Base-by-base conservation (phyloP, 2,888 invertebrate genomes). In the Aporophyla lueneburgensis region DNA sequence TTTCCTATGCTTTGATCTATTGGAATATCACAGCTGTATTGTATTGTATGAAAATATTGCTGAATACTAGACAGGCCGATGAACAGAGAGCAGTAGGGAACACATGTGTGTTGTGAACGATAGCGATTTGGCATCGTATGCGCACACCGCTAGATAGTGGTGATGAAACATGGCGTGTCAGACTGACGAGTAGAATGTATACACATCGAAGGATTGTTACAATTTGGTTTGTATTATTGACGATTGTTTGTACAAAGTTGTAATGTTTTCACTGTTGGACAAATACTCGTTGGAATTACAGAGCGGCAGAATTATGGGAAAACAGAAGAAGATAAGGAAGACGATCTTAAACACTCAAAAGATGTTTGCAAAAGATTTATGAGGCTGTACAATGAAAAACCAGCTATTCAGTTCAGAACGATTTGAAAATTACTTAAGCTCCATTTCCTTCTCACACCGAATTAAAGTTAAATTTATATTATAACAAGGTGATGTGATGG, bases 1-100 rank as follows among this genome's bases (percentile, higher is more conserved):
- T 72, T 71, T 59, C 63, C 61, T 43, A 43, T 24, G 33, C 74
- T 81, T 80, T 81, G 84, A 80, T 81, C 56, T 80, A 51, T 62
- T 79, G 12, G 5, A 51, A 69, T 62, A 24, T 49, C 43, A n/a
- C 84, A 84, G 74, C 66, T 74, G 80, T 65, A 59, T 54, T 71
- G 66, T 71, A 21, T 81, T 59, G 49, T 54, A 46, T 63, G 58
- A 74, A 67, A 71, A 75, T 80, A 65, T 84, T 80, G 24, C 33
- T 40, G 16, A 12, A n/a, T 6, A 12, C 24, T 54, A 58, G 68
- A 83, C 53, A 69, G 33, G 46, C 33, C 21, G 73, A 79, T 79
- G 80, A 84, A 24, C 54, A 54, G 40, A 14, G n/a, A 69, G 62
- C 51, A 43, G 61, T 56, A 21, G 21, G 19, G 27, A 66, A 69